Base-by-base conservation (phyloP, 2,888 invertebrate species). In the Philereme transversata region DNA sequence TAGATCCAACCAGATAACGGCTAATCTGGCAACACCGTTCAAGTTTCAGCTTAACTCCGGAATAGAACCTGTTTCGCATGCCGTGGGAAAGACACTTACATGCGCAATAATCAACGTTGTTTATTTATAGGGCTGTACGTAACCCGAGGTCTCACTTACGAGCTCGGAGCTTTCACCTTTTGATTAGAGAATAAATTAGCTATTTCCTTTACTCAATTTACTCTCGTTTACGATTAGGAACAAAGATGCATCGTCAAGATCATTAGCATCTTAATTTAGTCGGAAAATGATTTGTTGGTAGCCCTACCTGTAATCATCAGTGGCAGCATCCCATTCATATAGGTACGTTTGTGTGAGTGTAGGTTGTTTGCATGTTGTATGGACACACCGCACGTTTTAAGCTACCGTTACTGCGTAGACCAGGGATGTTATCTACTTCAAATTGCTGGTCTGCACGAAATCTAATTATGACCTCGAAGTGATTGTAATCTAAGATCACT, bases 1-100 rank as follows among this genome's bases (percentile, higher is more conserved):
- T 51, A 33, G 8, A 45, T 45, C 1, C 8, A 38, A 38, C 22
- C 36, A 38, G 11, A 46, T 45, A 22, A 34, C 4, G 51, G 7
- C n/a, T 34, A 51, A 7, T 49, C 43, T 63, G 63, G 63, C 59
- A 59, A n/a, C 52, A 63, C 50, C 55, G 52, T 33, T 46, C 85
- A 81, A 85, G 85, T 84, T 87, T 86, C 86, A 87, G 87, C 86
- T 88, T 90, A 90, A 87, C 90, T 84, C 79, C 75, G 78, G 70
- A 72, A 76, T 67, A 78, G 78, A 86, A 90, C 91, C 89, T 84
- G 91, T 91, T 90, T 87, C 74, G 89, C 90, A 86, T 80, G 78
- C 82, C 91, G 91, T 91, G 91, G 91, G 91, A 91, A 91, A 82
- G 78, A 82, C 82, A 76, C 85, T 82, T 81, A 85, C 86, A 84